These are phyloP conservation scores for Rallus limicola DNA, from an alignment of 2,113 vertebrate genomes.

Conservation along the genomic window DNA sequence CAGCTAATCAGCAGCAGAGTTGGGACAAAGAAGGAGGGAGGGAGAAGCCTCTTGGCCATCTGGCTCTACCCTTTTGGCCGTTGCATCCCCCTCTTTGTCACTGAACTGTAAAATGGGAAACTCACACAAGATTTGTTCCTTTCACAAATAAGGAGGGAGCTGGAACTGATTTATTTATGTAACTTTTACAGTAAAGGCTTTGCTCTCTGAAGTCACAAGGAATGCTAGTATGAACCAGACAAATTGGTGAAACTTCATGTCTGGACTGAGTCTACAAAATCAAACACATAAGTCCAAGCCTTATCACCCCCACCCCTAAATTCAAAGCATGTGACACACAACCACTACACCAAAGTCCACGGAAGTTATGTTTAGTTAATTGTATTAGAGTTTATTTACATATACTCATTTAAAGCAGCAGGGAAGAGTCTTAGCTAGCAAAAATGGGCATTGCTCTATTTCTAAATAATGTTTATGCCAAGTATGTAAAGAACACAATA, in stretches of 20 bases:
- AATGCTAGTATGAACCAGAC: constrained; percentile 42
- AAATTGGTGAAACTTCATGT: constrained; percentile 23
- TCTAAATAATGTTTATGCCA: neutral
- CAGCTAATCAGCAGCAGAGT: neutral
- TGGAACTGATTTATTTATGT: constrained; percentile 44
- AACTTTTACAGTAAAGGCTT: constrained; percentile 18
- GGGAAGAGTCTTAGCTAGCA: neutral
- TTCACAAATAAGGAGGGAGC: constrained; percentile 5
- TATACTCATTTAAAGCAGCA: neutral
- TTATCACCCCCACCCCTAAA: constrained; percentile 54
- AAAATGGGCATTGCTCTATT: neutral
- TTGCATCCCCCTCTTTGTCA: neutral
- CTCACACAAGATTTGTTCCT: neutral
- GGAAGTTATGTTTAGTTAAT: constrained; percentile 39
- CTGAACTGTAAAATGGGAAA: constrained; percentile 27
- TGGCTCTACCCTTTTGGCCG: neutral
- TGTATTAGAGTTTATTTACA: constrained; percentile 16
- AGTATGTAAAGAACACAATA: constrained; percentile 20
- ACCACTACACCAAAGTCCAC: constrained; percentile 6
- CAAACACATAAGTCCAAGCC: constrained; percentile 7
- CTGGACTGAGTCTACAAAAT: constrained; percentile 31
- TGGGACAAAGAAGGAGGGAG: neutral
- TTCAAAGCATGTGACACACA: constrained; percentile 62
- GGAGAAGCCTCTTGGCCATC: neutral
- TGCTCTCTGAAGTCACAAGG: constrained; percentile 34